phyloP scores from a whole-genome alignment of 2,888 invertebrate species.

The Halocaridina rubra region DNA sequence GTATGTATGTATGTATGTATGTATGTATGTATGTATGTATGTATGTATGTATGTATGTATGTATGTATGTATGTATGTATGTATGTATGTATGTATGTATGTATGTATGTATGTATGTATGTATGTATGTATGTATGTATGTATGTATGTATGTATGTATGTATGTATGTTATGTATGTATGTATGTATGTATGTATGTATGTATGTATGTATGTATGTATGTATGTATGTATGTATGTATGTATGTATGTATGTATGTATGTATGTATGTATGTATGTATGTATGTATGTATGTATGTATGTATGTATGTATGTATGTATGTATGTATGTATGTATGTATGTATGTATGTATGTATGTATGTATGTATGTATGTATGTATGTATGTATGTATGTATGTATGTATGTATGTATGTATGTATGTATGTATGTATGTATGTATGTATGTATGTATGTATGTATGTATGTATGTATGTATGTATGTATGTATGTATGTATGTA shows the following conservation, averaged over 20 bases:
- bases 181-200: neutral
- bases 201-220: neutral
- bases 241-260: neutral
- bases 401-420: neutral
- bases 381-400: neutral
- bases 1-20: neutral
- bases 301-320: neutral
- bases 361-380: neutral
- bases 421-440: neutral
- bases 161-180: neutral
- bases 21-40: neutral
- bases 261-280: neutral
- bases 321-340: neutral
- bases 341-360: neutral
- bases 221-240: neutral
- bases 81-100: neutral
- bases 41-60: neutral
- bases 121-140: neutral
- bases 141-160: neutral
- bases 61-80: neutral
- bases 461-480: neutral
- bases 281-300: neutral
- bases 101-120: neutral
- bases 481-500: neutral
- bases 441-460: neutral